Conservation (phyloP, 2,797 vertebrate genomes). For the Acrossocheilus wenchowensis region DNA sequence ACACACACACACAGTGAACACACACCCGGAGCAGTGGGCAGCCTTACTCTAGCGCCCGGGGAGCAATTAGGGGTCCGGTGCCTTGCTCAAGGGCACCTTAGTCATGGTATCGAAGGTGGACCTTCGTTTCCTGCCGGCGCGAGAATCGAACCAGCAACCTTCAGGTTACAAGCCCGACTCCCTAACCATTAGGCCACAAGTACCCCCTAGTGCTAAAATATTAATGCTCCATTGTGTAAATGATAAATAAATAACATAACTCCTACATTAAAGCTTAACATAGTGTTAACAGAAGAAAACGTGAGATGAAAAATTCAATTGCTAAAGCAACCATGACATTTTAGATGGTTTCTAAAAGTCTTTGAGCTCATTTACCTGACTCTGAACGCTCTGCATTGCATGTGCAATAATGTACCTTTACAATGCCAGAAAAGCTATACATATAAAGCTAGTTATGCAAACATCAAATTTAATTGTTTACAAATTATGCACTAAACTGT, state of each 20-base stretch:
- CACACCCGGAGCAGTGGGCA: too few species aligned
- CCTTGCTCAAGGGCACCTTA: too few species aligned
- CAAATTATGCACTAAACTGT: neutral
- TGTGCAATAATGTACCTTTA: neutral
- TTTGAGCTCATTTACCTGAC: neutral
- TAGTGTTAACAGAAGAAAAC: neutral
- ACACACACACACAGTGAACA: too few species aligned
- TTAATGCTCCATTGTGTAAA: neutral
- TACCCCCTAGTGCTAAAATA: neutral
- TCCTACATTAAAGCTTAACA: neutral
- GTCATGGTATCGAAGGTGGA: too few species aligned
- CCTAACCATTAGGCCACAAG: too few species aligned
- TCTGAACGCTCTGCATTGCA: neutral
- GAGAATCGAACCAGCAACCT: too few species aligned
- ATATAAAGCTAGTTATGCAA: neutral
- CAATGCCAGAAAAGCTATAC: too few species aligned
- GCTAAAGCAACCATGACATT: neutral
- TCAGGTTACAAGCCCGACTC: too few species aligned
- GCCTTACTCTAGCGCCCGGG: too few species aligned
- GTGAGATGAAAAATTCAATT: too few species aligned
- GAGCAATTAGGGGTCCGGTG: too few species aligned
- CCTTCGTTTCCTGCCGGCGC: too few species aligned
- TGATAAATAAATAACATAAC: neutral
- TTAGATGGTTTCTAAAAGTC: neutral
- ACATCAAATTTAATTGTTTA: neutral